These are phyloP conservation scores for Galemys pyrenaicus DNA, from an alignment of 2,113 vertebrate species.

Conservation along the genomic window DNA sequence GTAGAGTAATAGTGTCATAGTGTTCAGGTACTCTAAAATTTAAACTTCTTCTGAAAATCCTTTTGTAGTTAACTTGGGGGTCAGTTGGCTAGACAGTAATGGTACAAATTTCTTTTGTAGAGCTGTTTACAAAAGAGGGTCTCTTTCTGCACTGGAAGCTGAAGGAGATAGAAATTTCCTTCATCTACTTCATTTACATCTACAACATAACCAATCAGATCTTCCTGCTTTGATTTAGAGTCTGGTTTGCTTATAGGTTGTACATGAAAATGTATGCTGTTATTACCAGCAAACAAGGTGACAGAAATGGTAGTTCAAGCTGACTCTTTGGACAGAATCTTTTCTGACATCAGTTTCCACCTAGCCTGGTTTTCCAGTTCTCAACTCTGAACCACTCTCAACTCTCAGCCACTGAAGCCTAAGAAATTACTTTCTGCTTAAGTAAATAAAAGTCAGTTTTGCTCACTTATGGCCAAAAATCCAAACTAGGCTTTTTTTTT, in stretches of 20 bases:
- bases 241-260: background rate
- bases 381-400: constrained; percentile 38
- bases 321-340: background rate
- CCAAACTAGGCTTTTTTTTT: background rate
- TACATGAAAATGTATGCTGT: background rate
- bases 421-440: background rate
- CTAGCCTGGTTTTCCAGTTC: background rate
- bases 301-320: background rate
- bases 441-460: constrained; percentile 21
- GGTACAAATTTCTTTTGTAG: background rate
- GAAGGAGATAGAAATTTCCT: background rate
- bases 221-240: background rate
- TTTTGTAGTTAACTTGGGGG: background rate
- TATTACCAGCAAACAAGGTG: background rate
- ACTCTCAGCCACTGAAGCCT: background rate
- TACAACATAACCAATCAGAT: background rate
- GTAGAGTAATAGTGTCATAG: background rate
- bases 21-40: background rate
- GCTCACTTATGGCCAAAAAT: background rate
- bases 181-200: background rate
- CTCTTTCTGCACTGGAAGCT: background rate
- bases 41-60: background rate
- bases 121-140: background rate
- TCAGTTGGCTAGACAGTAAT: background rate
- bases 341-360: background rate